Base-by-base conservation (phyloP, 2,113 vertebrate genomes). In the Astur gentilis region DNA sequence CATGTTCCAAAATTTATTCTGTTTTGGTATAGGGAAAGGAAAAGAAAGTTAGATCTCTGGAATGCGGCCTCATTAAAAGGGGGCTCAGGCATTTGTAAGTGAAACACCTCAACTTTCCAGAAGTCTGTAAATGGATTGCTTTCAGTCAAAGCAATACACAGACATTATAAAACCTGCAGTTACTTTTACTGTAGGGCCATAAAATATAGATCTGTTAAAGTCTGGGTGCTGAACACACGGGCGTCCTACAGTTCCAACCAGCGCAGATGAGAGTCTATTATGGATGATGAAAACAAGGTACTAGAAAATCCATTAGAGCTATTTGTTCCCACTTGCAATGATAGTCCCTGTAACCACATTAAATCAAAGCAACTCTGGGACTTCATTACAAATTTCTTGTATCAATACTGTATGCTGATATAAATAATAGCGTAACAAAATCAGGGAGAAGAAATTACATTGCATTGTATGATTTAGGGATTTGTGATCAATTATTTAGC, bases 181-280 rank as follows among this genome's bases (percentile, higher is more conserved):
- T 97, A 97, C 90, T 95, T 96, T 97, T 97, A 96, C 94, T 96
- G 94, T 97, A 95, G 73, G 95, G 90, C 90, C 91, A 98, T 98
- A 97, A 98, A 98, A 96, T 96, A 97, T 86, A 94, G 95, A 97
- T 92, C 96, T 97, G 95, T 97, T 94, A 94, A 97, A 97, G 93
- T 97, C 97, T 97, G 93, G 93, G 90, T 87, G 92, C 84, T 92
- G 91, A 98, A 97, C 94, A 93, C 92, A 95, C 1, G n/a, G 94
- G 72, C 71, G 6, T 97, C 76, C 85, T 91, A 93, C 84, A 93
- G 79, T 97, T 98, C 96, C 65, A 93, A 97, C 96, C 92, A 97
- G 95, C 20, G n/a, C 61, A 97, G 73, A 97, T 97, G 94, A 97
- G 93, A 94, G 95, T 90, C 94, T 97, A 88, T 96, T 96, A 97